These are phyloP conservation scores for Pandemis corylana DNA, from an alignment of 2,888 invertebrate species.

Conservation along the genomic window DNA sequence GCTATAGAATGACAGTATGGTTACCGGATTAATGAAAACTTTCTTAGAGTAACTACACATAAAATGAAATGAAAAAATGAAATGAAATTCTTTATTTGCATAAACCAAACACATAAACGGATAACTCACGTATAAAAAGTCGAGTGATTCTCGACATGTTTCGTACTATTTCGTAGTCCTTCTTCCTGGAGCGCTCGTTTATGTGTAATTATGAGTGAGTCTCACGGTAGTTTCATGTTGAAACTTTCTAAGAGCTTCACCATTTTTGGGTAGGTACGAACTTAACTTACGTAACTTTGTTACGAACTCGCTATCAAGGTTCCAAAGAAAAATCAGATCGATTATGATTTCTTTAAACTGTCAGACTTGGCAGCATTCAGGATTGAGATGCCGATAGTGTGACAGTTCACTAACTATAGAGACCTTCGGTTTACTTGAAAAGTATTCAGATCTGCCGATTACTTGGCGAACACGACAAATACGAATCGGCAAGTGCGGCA, in stretches of 20 bases:
- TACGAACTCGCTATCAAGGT: constrained; percentile 25
- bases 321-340: constrained; percentile 34
- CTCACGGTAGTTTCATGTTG: too few relatives aligned
- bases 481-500: neutral
- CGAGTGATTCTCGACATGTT: too few relatives aligned
- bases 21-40: neutral
- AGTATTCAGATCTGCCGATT: constrained; percentile 41
- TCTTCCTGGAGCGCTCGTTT: too few relatives aligned
- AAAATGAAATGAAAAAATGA: too few relatives aligned
- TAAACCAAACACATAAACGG: too few relatives aligned
- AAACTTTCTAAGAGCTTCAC: neutral
- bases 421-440: constrained; percentile 43
- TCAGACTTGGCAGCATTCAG: constrained; percentile 31
- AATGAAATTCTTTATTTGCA: too few relatives aligned
- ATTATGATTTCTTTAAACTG: constrained; percentile 39
- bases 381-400: constrained; percentile 39
- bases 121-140: too few relatives aligned
- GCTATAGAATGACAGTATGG: too few relatives aligned
- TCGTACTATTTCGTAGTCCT: too few relatives aligned
- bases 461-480: constrained; percentile 22
- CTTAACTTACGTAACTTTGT: constrained; percentile 19
- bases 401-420: constrained; percentile 40
- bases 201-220: too few relatives aligned
- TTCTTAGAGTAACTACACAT: too few relatives aligned
- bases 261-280: neutral